Evolutionary conservation across 2,797 vertebrate species (phyloP).

Genomic region (Xenentodon cancila): DNA sequence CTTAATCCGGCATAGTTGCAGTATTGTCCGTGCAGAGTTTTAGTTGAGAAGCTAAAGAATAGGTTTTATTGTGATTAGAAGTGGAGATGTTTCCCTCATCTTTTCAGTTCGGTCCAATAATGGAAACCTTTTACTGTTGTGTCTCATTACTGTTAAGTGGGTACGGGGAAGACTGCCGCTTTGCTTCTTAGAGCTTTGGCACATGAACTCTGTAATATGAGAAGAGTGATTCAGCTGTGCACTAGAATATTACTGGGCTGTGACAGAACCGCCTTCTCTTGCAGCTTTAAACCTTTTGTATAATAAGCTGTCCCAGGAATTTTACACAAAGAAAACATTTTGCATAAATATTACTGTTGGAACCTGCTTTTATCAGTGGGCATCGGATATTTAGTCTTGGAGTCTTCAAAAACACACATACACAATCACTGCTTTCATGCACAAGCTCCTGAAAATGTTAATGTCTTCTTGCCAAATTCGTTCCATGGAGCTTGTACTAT

Average conservation of each 20-base stretch:
- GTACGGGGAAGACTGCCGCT: not conserved
- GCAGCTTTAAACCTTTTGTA: constrained; percentile 12
- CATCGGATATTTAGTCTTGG: no score
- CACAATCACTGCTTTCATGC: no score
- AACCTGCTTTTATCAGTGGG: no score
- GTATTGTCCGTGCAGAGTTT: no score
- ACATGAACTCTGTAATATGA: constrained; percentile 45
- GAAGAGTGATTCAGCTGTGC: constrained; percentile 23
- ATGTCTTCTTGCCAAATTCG: not conserved
- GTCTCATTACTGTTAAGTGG: constrained; percentile 3
- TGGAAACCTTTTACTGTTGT: not conserved
- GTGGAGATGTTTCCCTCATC: not conserved
- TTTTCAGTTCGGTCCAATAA: not conserved
- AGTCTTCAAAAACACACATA: no score
- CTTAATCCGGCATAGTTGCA: no score
- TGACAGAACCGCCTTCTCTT: constrained; percentile 7
- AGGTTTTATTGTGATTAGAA: not conserved
- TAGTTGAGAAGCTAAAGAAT: no score
- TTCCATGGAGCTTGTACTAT: constrained; percentile 1
- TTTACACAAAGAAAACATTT: constrained; percentile 1
- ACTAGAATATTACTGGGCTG: constrained; percentile 20
- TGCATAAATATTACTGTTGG: no score
- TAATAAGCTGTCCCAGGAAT: constrained; percentile 24
- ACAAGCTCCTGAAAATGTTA: not conserved
- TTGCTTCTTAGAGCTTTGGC: not conserved